phyloP scores from a whole-genome alignment of 2,797 vertebrate species.

The Choloepus didactylus region DNA sequence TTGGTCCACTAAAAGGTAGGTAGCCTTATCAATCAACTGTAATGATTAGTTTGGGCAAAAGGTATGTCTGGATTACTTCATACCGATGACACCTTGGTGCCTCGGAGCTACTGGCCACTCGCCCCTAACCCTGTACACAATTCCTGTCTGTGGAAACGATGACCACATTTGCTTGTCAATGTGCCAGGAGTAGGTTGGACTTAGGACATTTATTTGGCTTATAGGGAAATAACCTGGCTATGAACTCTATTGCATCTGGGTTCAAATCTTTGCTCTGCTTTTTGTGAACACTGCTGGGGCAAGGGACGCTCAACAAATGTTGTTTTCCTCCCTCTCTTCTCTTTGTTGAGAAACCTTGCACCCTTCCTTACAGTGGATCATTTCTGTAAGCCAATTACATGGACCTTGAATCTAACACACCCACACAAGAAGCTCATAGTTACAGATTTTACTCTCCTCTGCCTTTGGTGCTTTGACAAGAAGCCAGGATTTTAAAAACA shows the following conservation, averaged over 20 bases:
- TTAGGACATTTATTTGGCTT: constrained; percentile 16
- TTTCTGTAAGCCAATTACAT: neutral
- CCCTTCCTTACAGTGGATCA: neutral
- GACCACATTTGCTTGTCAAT: neutral
- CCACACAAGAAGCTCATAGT: neutral
- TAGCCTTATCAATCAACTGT: neutral
- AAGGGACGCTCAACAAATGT: neutral
- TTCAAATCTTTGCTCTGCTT: constrained; percentile 43
- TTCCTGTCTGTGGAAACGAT: neutral
- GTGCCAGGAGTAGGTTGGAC: neutral
- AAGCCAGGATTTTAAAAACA: constrained; percentile 1
- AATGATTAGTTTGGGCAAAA: neutral
- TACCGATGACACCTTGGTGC: neutral
- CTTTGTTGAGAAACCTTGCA: neutral
- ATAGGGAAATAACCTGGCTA: constrained; percentile 41
- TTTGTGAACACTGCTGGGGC: neutral
- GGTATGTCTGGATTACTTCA: neutral
- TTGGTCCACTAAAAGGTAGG: neutral
- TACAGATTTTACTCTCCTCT: neutral
- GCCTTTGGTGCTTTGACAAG: constrained; percentile 21
- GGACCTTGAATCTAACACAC: neutral
- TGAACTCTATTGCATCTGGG: neutral
- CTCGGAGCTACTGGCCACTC: neutral
- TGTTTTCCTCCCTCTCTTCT: neutral
- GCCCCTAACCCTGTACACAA: neutral